Evolutionary conservation across 2,797 vertebrate genomes (phyloP).

Genomic region (Sphenodon punctatus): DNA sequence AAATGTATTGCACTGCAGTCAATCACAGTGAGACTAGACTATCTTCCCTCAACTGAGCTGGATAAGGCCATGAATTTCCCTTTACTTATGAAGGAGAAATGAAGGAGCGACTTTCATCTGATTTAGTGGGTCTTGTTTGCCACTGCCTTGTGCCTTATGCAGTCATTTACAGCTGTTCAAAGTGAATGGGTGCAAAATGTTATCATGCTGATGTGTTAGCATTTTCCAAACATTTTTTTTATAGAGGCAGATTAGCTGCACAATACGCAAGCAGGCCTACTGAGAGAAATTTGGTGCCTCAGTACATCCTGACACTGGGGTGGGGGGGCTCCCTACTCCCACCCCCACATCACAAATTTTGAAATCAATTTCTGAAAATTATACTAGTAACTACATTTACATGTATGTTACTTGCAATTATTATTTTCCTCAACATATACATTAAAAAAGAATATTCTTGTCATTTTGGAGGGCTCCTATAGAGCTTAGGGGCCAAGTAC

Average conservation of each 20-base stretch:
- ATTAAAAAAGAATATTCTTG: too few species aligned
- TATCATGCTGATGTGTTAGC: background rate
- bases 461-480: too few species aligned
- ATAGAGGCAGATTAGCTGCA: background rate
- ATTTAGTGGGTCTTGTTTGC: background rate
- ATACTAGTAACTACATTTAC: too few species aligned
- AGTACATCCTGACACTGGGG: too few species aligned
- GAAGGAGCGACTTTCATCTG: background rate
- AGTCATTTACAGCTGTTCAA: background rate
- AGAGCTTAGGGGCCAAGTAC: too few species aligned
- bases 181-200: background rate
- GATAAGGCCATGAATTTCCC: background rate
- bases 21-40: background rate
- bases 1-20: background rate
- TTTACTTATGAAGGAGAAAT: too few species aligned
- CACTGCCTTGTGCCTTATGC: background rate
- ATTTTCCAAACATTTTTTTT: rapidly evolving
- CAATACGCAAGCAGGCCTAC: background rate
- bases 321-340: too few species aligned
- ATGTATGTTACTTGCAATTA: too few species aligned
- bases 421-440: too few species aligned
- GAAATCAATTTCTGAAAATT: too few species aligned
- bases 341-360: too few species aligned
- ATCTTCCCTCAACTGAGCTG: background rate
- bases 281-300: too few species aligned